Conservation (phyloP, 1,140 invertebrate species). For the Apis florea region DNA sequence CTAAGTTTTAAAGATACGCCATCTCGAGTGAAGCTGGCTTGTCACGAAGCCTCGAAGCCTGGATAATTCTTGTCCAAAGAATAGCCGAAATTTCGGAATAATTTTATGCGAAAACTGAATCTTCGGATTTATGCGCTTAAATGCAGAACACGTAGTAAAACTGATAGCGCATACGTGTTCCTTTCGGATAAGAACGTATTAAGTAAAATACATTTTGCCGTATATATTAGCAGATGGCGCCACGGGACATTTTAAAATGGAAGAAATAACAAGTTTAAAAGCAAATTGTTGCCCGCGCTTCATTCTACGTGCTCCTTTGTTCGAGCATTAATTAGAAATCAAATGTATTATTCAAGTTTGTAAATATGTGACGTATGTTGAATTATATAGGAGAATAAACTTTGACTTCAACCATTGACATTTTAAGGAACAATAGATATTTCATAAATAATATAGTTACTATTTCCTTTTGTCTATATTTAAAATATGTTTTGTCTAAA, state of each 20-base stretch:
- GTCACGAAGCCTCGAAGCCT: not conserved
- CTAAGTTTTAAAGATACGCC: not conserved
- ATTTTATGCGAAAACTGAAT: constrained; percentile 23
- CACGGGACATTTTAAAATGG: not conserved
- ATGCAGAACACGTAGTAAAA: constrained; percentile 25
- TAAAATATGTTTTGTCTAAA: no score
- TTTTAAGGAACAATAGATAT: no score
- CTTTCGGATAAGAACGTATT: constrained; percentile 27
- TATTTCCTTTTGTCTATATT: no score
- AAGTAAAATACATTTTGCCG: not conserved
- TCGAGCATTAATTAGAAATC: not conserved
- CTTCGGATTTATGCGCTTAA: constrained; percentile 21
- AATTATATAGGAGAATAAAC: no score
- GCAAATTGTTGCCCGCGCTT: not conserved
- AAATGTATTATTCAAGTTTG: no score
- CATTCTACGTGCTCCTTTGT: not conserved
- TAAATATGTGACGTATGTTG: no score
- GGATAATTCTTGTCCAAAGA: not conserved
- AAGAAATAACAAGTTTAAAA: constrained; percentile 3
- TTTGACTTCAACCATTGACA: no score
- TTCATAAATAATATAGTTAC: no score
- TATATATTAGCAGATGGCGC: not conserved
- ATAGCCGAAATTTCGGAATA: constrained; percentile 2
- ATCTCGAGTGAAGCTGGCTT: no score
- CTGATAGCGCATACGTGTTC: constrained; percentile 17